Evolutionary conservation across 2,113 vertebrate genomes (phyloP).

Genomic region (Aptenodytes patagonicus): DNA sequence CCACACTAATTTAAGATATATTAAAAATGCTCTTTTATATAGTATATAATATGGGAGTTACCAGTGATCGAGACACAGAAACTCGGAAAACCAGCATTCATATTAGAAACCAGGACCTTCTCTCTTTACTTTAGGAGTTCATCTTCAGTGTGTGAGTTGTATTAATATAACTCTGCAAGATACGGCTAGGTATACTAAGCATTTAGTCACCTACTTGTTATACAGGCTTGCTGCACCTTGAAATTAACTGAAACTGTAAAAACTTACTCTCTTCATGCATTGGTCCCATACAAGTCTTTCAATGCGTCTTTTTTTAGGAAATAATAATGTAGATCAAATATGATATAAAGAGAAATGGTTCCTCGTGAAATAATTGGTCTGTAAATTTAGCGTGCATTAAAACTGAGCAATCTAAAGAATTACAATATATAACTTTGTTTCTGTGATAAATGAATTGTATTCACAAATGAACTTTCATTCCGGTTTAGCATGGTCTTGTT

Average conservation of each 20-base stretch:
- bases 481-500: background rate
- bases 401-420: background rate
- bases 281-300: background rate
- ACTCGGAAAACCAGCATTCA: background rate
- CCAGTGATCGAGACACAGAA: background rate
- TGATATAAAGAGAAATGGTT: background rate
- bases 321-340: background rate
- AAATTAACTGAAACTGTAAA: background rate
- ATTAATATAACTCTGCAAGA: background rate
- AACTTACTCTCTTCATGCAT: background rate
- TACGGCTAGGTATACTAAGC: background rate
- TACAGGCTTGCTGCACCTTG: background rate
- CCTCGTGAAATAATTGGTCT: background rate
- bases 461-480: background rate
- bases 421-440: background rate
- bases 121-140: background rate
- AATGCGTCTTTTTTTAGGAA: background rate
- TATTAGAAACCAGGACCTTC: background rate
- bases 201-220: background rate
- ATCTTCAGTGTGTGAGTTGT: background rate
- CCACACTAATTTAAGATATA: background rate
- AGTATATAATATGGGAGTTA: background rate
- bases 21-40: background rate
- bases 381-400: background rate
- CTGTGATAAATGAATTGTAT: background rate